These are phyloP conservation scores for Crepidodera aurea DNA, from an alignment of 2,888 invertebrate species.

Conservation along the genomic window DNA sequence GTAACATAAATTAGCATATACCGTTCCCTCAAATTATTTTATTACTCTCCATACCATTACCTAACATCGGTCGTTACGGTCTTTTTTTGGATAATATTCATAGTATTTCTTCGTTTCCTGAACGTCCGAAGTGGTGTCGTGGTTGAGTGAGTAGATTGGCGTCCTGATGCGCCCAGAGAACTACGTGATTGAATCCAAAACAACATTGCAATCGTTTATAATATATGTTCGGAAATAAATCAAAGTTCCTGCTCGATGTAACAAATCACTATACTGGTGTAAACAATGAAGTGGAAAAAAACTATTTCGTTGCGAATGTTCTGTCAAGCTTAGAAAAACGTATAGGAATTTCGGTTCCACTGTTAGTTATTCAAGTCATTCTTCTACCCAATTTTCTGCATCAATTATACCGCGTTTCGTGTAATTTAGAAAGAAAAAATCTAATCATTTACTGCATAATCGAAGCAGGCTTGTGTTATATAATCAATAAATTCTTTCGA, in stretches of 20 bases:
- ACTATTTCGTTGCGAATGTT: slow-evolving; percentile 2
- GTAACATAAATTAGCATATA: no score
- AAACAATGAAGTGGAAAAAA: slow-evolving; percentile 23
- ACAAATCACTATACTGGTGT: slow-evolving; percentile 6
- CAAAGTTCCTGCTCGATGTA: slow-evolving; percentile 5
- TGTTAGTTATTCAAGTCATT: no score
- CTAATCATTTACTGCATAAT: no score
- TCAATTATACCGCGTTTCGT: no score
- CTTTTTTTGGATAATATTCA: slow-evolving; percentile 2
- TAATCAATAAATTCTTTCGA: no score
- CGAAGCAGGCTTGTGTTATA: no score
- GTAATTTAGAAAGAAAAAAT: no score
- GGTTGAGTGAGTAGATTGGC: slow-evolving; percentile 41
- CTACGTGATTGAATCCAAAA: slow-evolving; percentile 48
- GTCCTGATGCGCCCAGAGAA: slow-evolving; percentile 38
- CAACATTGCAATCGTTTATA: slow-evolving; percentile 28
- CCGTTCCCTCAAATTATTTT: no score
- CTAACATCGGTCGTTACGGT: no score
- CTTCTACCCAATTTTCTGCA: no score
- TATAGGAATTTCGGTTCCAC: background rate
- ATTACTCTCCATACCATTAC: no score
- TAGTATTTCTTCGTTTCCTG: slow-evolving; percentile 21
- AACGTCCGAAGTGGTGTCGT: slow-evolving; percentile 7
- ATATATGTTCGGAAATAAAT: slow-evolving; percentile 24
- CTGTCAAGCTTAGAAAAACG: background rate